phyloP scores from a whole-genome alignment of 2,113 vertebrate genomes.

The Holacanthus passer region DNA sequence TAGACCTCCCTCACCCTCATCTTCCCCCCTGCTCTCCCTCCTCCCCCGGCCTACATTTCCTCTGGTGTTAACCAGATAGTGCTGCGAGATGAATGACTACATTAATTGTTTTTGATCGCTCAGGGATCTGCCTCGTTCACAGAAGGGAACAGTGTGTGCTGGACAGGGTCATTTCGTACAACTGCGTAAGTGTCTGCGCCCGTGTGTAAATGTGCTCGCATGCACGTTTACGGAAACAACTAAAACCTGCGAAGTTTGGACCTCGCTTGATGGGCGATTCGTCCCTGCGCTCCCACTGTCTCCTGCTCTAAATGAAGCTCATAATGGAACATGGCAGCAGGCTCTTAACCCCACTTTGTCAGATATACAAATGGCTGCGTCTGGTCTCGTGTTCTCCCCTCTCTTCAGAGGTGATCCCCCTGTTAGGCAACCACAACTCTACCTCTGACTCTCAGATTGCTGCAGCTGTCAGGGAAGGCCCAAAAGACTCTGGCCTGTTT shows the following conservation, averaged over 20 bases:
- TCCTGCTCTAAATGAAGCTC: constrained; percentile 62
- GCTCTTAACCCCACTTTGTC: constrained; percentile 75
- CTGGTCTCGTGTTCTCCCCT: constrained; percentile 43
- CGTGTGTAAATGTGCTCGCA: constrained; percentile 14
- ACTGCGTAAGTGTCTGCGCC: constrained; percentile 16
- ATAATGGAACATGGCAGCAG: constrained; percentile 70
- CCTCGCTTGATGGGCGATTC: constrained; percentile 28
- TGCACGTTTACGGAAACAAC: constrained; percentile 23
- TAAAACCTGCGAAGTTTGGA: constrained; percentile 25
- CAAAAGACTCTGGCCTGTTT: constrained; percentile 55
- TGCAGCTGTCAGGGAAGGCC: constrained; percentile 72
- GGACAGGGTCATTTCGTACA: constrained; percentile 44
- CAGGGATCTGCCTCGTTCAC: constrained; percentile 53
- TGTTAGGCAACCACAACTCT: constrained; percentile 36
- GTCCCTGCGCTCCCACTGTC: constrained; percentile 48
- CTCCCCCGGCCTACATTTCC: constrained; percentile 44
- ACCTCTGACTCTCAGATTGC: constrained; percentile 64
- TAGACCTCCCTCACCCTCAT: constrained; percentile 52
- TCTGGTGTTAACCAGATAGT: constrained; percentile 65
- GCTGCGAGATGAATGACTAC: constrained; percentile 61
- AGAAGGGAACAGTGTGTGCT: constrained; percentile 17
- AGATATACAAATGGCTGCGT: constrained; percentile 58
- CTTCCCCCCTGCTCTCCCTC: constrained; percentile 2
- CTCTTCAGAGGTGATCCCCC: constrained; percentile 56
- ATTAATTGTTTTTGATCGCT: constrained; percentile 74